Evolutionary conservation across 2,888 invertebrate species (phyloP).

Genomic region (Unio pictorum): DNA sequence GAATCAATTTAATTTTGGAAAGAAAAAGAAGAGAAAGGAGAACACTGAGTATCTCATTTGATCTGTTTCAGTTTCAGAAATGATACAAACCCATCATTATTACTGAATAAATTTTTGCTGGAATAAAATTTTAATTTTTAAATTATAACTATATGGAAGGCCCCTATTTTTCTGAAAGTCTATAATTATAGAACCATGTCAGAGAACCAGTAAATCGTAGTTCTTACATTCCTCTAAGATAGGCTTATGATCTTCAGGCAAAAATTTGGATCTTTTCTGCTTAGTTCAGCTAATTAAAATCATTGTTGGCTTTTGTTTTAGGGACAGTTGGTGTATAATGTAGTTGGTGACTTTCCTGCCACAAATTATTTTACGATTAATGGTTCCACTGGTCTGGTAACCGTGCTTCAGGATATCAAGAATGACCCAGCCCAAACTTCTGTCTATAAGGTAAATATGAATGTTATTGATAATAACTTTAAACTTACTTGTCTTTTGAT

Average conservation of each 20-base stretch:
- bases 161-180: no score
- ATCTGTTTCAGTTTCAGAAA: no score
- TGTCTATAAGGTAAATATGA: conserved; percentile 43
- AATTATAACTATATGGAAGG: no score
- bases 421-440: conserved; percentile 39
- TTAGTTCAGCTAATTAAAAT: conserved; percentile 10
- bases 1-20: no score
- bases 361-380: conserved; percentile 54
- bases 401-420: conserved; percentile 38
- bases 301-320: conserved; percentile 14
- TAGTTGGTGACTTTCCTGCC: conserved; percentile 58
- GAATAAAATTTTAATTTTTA: no score
- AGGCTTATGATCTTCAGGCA: conserved; percentile 11
- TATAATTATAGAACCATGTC: no score
- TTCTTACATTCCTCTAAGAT: no score
- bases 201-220: no score
- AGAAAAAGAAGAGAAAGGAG: no score
- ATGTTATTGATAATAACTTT: neutral
- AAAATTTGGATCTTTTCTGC: neutral
- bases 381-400: conserved; percentile 36
- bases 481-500: neutral
- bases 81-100: no score
- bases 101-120: no score
- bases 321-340: conserved; percentile 46
- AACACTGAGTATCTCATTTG: no score